Evolutionary conservation across 2,113 vertebrate species (phyloP).

Genomic region (Numida meleagris): DNA sequence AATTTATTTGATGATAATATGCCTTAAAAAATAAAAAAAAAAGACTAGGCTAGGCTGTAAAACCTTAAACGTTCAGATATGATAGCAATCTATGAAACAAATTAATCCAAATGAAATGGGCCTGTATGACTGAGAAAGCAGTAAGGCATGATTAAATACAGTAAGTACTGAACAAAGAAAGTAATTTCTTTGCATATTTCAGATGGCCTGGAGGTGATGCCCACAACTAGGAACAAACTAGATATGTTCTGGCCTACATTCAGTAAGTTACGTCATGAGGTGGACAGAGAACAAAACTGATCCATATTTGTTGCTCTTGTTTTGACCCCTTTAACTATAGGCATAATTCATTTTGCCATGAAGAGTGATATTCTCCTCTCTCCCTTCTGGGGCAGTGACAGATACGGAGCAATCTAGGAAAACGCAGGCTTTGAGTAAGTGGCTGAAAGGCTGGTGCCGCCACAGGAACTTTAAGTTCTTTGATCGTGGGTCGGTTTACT

Average conservation of each 20-base stretch:
- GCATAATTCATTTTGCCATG: not conserved
- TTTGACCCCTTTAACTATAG: not conserved
- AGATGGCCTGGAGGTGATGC: not conserved
- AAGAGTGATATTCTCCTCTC: no score
- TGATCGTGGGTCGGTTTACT: no score
- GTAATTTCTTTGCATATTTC: not conserved
- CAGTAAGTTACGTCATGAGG: accelerated
- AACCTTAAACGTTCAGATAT: not conserved
- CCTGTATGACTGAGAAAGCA: accelerated
- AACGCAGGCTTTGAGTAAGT: no score
- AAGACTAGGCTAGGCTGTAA: accelerated
- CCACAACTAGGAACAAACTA: not conserved
- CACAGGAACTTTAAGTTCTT: no score
- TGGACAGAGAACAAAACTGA: not conserved
- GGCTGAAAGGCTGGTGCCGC: no score
- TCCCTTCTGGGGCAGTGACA: no score
- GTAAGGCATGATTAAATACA: not conserved
- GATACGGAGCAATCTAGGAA: no score
- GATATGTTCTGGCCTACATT: not conserved
- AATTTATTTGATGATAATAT: not conserved
- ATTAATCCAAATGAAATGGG: not conserved
- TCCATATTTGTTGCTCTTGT: not conserved
- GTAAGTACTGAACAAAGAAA: not conserved
- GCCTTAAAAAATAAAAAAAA: not conserved
- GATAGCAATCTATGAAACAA: not conserved